A percentile compares a stretch with the other conserved stretches of the same genome.
These are phyloP conservation scores for Xanthia togata DNA, from an alignment of 2,888 invertebrate genomes.

Conservation along the genomic window DNA sequence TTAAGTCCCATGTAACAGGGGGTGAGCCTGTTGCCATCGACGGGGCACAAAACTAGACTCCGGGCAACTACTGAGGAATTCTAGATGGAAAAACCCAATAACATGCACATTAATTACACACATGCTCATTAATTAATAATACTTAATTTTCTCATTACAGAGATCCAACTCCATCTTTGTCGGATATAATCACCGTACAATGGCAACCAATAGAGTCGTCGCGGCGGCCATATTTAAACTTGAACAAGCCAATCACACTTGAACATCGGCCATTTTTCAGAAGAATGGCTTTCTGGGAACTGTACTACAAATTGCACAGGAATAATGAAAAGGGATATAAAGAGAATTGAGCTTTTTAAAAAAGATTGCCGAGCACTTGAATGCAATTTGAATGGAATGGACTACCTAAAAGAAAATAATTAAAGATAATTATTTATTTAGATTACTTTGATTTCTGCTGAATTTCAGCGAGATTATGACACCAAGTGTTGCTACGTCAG, in stretches of 20 bases:
- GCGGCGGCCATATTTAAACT: slow-evolving; percentile 27
- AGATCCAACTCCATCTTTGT: slow-evolving; percentile 36
- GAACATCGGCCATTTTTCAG: slow-evolving; percentile 32
- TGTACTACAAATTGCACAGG: slow-evolving; percentile 46
- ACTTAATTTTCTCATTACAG: slow-evolving; percentile 22
- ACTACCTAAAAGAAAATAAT: no score
- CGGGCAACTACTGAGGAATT: no score
- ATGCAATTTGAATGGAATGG: neutral
- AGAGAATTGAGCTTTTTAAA: neutral
- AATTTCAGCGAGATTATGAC: neutral
- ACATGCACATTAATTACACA: no score
- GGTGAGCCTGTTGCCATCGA: no score
- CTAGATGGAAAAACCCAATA: no score
- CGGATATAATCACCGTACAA: slow-evolving; percentile 32
- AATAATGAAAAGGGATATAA: slow-evolving; percentile 31
- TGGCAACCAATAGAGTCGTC: slow-evolving; percentile 18
- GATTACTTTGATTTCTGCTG: neutral
- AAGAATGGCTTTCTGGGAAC: slow-evolving; percentile 50
- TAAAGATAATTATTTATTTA: slow-evolving; percentile 21
- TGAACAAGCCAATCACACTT: slow-evolving; percentile 38
- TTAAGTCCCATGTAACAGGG: no score
- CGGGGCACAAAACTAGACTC: no score
- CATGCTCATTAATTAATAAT: no score
- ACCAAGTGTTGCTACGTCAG: neutral
- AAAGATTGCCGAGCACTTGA: neutral